A percentile compares a stretch with the other conserved stretches of the same genome.
These are phyloP conservation scores for Cryptoblepharus egeriae DNA, from an alignment of 2,797 vertebrate genomes.

Conservation along the genomic window DNA sequence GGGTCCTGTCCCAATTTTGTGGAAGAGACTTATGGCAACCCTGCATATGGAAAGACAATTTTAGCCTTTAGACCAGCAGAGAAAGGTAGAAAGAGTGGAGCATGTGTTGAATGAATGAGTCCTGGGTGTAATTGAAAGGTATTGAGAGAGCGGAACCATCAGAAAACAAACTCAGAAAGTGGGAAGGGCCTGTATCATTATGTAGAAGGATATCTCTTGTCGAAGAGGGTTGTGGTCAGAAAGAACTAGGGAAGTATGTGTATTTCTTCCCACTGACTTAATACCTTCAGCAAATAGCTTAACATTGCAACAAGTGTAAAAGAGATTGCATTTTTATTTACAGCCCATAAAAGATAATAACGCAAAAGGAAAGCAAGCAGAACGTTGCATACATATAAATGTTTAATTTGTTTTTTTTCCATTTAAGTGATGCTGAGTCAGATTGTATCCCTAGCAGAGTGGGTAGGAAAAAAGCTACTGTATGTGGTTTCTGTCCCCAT, in stretches of 20 bases:
- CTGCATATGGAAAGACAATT: too few relatives aligned
- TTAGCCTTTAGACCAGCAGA: too few relatives aligned
- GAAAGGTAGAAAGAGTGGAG: too few relatives aligned
- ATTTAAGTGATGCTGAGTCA: not conserved
- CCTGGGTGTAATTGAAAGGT: too few relatives aligned
- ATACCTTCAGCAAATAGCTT: constrained; percentile 13
- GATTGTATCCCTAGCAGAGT: not conserved
- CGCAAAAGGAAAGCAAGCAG: not conserved
- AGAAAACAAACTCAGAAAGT: too few relatives aligned
- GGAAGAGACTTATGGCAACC: too few relatives aligned
- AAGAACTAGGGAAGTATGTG: not conserved
- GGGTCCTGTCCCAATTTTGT: too few relatives aligned
- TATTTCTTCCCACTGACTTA: not conserved
- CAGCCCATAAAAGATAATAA: not conserved
- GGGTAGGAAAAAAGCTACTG: not conserved
- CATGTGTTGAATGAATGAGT: too few relatives aligned
- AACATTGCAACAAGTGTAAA: constrained; percentile 6
- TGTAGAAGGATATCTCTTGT: constrained; percentile 6
- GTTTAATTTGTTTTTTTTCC: not conserved
- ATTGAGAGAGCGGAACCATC: too few relatives aligned
- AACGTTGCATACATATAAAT: not conserved
- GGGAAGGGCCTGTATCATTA: not conserved
- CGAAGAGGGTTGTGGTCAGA: not conserved
- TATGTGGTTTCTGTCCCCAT: fast-evolving
- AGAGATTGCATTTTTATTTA: constrained; percentile 19